Percentiles rank a stretch among this genome's conserved stretches.
Conservation (phyloP, 2,113 vertebrate species). For the western clawed frog (Xenopus tropicalis) region UCB_Xtro_10.0 CM004445.2:25876001-25876500, state of each 20-base stretch:
- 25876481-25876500: too few species aligned
- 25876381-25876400: too few species aligned
- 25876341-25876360: too few species aligned
- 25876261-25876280: too few species aligned
- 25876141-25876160: constrained; percentile 54
- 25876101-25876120: constrained; percentile 49
- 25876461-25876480: too few species aligned
- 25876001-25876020: constrained; percentile 27
- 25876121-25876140: constrained; percentile 53
- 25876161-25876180: constrained; percentile 49
- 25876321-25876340: too few species aligned
- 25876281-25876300: not conserved
- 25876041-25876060: constrained; percentile 60
- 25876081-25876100: constrained; percentile 52
- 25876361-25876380: too few species aligned
- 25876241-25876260: not conserved
- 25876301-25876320: too few species aligned
- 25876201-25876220: constrained; percentile 38
- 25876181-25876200: constrained; percentile 6
- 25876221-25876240: constrained; percentile 21
- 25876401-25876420: too few species aligned
- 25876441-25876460: too few species aligned
- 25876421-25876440: too few species aligned
- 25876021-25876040: constrained; percentile 41
- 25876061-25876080: constrained; percentile 52